phyloP scores from a whole-genome alignment of 2,797 vertebrate species.

The Spinibarbus caldwelli region DNA sequence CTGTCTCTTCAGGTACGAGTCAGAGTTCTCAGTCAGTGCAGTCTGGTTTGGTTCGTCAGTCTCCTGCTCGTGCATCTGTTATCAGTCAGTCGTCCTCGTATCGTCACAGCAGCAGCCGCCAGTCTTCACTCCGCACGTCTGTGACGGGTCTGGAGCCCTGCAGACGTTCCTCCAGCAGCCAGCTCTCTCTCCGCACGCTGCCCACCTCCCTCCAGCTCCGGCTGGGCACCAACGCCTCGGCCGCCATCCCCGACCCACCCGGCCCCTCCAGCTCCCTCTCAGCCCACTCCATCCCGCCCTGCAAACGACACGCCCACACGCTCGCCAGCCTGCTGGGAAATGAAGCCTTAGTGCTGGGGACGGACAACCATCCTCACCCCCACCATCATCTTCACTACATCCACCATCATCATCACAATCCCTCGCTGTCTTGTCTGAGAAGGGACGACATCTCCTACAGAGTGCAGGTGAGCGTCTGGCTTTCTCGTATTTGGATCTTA shows the following conservation, averaged over 20 bases:
- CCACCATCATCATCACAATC: slow-evolving; percentile 79
- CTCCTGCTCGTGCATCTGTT: slow-evolving; percentile 91
- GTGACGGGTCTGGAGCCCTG: slow-evolving; percentile 92
- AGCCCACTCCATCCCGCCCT: slow-evolving; percentile 96
- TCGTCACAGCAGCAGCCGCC: slow-evolving; percentile 94
- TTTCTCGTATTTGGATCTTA: neutral
- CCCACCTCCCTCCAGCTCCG: slow-evolving; percentile 95
- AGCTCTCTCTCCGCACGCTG: slow-evolving; percentile 93
- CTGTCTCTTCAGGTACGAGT: slow-evolving; percentile 84
- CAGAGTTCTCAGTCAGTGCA: slow-evolving; percentile 96
- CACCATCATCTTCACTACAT: slow-evolving; percentile 75
- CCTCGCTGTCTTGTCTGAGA: slow-evolving; percentile 74
- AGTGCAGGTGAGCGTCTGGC: slow-evolving; percentile 85
- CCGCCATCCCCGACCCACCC: slow-evolving; percentile 79
- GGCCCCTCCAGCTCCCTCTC: slow-evolving; percentile 91
- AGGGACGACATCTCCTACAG: slow-evolving; percentile 96
- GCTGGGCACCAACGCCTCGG: slow-evolving; percentile 81
- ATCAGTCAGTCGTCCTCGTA: slow-evolving; percentile 95
- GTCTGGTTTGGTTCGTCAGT: slow-evolving; percentile 91
- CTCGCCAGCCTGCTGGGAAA: slow-evolving; percentile 92
- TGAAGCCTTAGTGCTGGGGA: slow-evolving; percentile 76
- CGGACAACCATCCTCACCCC: slow-evolving; percentile 74
- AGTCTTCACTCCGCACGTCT: slow-evolving; percentile 94
- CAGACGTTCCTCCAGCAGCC: slow-evolving; percentile 95
- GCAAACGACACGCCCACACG: slow-evolving; percentile 86